These are phyloP conservation scores for Beroe ovata DNA, from an alignment of 37 sponge, comb jelly and placozoan species.

Conservation along the genomic window DNA sequence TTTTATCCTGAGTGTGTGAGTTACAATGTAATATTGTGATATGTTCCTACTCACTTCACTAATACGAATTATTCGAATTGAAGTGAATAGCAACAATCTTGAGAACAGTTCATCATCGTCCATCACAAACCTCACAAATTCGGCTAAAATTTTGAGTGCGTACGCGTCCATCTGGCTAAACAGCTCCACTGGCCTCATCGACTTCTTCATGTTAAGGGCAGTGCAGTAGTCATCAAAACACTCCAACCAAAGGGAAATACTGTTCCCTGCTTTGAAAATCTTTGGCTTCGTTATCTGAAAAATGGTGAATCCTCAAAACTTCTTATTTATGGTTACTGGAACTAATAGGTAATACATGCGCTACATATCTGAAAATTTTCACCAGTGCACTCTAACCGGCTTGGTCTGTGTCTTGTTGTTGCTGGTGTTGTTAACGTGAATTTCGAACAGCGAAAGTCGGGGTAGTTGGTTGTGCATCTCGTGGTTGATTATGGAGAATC, in stretches of 20 bases:
- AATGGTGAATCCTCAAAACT: no score
- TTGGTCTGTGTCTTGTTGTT: neutral
- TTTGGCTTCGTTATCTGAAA: constrained; percentile 59
- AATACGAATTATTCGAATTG: no score
- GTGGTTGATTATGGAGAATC: constrained; percentile 56
- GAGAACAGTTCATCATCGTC: neutral
- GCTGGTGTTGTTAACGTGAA: constrained; percentile 35
- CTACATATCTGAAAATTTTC: no score
- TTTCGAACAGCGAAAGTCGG: constrained; percentile 37
- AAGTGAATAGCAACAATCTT: no score
- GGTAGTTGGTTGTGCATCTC: constrained; percentile 63
- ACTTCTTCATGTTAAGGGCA: neutral
- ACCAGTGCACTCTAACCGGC: constrained; percentile 28
- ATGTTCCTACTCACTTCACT: no score
- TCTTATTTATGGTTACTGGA: neutral
- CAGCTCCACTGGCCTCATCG: neutral
- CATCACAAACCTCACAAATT: constrained; percentile 22
- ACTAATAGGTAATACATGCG: no score
- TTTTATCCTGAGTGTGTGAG: constrained; percentile 60
- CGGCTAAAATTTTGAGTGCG: constrained; percentile 27
- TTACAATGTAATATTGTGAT: no score
- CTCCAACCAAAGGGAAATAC: constrained; percentile 58
- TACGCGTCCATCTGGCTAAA: constrained; percentile 12
- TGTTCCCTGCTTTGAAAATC: constrained; percentile 18
- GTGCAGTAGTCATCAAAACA: constrained; percentile 43